Conservation (phyloP, 2,888 invertebrate genomes). For the Cabera pusaria region DNA sequence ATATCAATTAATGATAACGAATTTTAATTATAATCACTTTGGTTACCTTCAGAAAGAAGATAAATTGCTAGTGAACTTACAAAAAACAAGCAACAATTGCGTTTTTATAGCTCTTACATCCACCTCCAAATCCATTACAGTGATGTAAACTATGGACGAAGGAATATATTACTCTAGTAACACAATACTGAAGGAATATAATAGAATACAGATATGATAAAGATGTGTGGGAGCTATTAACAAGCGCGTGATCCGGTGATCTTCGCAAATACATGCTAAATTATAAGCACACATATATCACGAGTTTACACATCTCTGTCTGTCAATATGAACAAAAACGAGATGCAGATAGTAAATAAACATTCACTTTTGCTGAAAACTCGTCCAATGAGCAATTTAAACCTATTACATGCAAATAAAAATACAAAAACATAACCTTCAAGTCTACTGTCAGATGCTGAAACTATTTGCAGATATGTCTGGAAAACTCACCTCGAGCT, state of each 20-base stretch:
- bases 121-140: too few relatives aligned
- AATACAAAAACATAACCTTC: conserved; percentile 74
- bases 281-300: too few relatives aligned
- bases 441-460: conserved; percentile 55
- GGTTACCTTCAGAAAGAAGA: too few relatives aligned
- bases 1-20: too few relatives aligned
- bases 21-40: too few relatives aligned
- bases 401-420: conserved; percentile 26
- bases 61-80: too few relatives aligned
- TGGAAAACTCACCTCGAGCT: conserved; percentile 82
- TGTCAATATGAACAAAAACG: background rate
- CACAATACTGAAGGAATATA: conserved; percentile 1
- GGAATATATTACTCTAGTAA: too few relatives aligned
- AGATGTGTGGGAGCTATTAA: conserved; percentile 8
- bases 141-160: too few relatives aligned
- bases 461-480: conserved; percentile 20
- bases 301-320: too few relatives aligned
- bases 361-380: background rate
- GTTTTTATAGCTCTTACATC: too few relatives aligned
- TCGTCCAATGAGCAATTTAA: conserved; percentile 2
- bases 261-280: too few relatives aligned
- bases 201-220: background rate
- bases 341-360: background rate
- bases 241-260: conserved; percentile 1
- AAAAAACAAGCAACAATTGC: too few relatives aligned